phyloP scores from a whole-genome alignment of 2,888 invertebrate genomes.

The Chesias legatella region DNA sequence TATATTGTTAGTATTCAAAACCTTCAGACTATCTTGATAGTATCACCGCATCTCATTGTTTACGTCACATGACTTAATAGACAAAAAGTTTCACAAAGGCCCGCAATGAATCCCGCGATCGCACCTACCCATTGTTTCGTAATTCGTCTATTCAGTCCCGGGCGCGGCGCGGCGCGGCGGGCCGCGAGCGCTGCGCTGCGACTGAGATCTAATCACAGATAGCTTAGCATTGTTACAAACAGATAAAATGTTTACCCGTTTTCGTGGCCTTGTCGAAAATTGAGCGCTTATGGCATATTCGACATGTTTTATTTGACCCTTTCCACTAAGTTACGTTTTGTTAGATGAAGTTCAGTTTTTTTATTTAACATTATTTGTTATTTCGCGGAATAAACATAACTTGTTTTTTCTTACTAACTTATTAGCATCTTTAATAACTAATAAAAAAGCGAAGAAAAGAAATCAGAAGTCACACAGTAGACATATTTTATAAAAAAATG shows the following conservation, averaged over 20 bases:
- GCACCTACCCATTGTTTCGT: conserved; percentile 27
- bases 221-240: conserved; percentile 27
- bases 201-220: conserved; percentile 29
- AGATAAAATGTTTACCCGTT: conserved; percentile 20
- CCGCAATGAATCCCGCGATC: conserved; percentile 14
- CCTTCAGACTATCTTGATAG: background rate
- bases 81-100: conserved; percentile 27
- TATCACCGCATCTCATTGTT: conserved; percentile 11
- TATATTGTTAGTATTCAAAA: background rate
- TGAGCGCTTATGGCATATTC: conserved; percentile 1
- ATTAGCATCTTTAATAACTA: too few relatives aligned
- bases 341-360: background rate
- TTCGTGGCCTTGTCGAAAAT: conserved; percentile 16
- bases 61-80: conserved; percentile 7
- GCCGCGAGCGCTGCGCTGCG: too few relatives aligned
- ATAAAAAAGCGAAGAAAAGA: too few relatives aligned
- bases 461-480: too few relatives aligned
- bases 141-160: conserved; percentile 26
- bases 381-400: too few relatives aligned
- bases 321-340: too few relatives aligned
- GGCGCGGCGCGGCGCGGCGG: too few relatives aligned
- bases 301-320: background rate
- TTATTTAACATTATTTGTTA: background rate
- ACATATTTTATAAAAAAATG: too few relatives aligned
- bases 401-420: too few relatives aligned